Evolutionary conservation across 2,888 invertebrate species (phyloP), one percentile per base, ranked within the genome.

Genomic region (Luperina nickerlii): DNA sequence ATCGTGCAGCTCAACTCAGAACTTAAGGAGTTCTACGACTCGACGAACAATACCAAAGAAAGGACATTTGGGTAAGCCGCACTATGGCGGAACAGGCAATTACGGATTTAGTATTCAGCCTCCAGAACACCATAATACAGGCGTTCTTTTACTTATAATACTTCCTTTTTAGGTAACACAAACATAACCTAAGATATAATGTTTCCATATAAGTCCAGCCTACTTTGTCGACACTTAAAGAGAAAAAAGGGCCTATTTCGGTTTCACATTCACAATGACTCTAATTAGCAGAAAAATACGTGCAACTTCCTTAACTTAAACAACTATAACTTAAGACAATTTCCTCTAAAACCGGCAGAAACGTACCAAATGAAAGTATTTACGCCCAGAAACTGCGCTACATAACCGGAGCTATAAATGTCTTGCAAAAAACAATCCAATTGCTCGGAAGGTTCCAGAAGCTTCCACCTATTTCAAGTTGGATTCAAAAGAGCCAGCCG

Each of bases 401-500:
- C 65, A 81, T 78, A 83, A 84, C 76, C 69, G 45, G 54, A 78
- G 74, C 77, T 82, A 77, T 79, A 87, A 90, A 83, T 71, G 81
- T 88, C 88, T 87, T 75, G 79, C 81, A 75, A 87, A 88, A 86
- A 87, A 90, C 90, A 89, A 89, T 91, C 80, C 88, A 90, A 90
- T 90, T 91, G 85, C 81, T 81, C 78, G 78, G 83, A 83, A 82
- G 87, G 82, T 87, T 85, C 76, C 71, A 76, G 77, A 74, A 82
- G 80, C 69, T 76, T 51, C 76, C 74, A 86, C 84, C 87, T 87
- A 89, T 84, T 90, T 87, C 74, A 81, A 89, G 88, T 90, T 79
- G 84, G 85, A 91, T 90, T 90, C 92, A 90, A 92, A 91, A 90
- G 90, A 90, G 81, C 86, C 90, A 90, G 85, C 82, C 90, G 82